phyloP scores from a whole-genome alignment of 1,140 invertebrate species.

The Cydia amplana region DNA sequence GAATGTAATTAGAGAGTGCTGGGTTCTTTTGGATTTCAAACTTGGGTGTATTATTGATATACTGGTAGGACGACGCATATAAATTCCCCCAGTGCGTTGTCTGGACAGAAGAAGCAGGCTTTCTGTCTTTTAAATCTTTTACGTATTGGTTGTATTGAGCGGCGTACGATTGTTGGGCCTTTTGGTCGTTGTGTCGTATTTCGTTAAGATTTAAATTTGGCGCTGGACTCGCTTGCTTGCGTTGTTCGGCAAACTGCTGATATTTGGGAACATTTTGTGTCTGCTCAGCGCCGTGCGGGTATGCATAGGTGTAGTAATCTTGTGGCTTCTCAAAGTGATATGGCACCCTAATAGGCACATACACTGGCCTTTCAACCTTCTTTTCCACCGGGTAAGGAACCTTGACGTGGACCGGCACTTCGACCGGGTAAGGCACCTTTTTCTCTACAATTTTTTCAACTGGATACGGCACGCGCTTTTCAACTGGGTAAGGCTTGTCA shows the following conservation, averaged over 20 bases:
- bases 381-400: slow-evolving; percentile 79
- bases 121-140: slow-evolving; percentile 38
- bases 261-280: slow-evolving; percentile 47
- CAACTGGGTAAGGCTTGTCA: slow-evolving; percentile 76
- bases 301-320: slow-evolving; percentile 35
- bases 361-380: slow-evolving; percentile 68
- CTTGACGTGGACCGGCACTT: slow-evolving; percentile 79
- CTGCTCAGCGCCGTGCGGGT: slow-evolving; percentile 34
- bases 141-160: slow-evolving; percentile 23
- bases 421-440: slow-evolving; percentile 79
- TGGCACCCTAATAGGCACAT: slow-evolving; percentile 49
- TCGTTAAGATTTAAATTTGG: slow-evolving; percentile 32
- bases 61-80: slow-evolving; percentile 62
- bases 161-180: not conserved
- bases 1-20: slow-evolving; percentile 38
- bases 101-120: slow-evolving; percentile 38
- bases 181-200: not conserved
- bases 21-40: slow-evolving; percentile 35
- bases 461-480: slow-evolving; percentile 75
- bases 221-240: slow-evolving; percentile 33
- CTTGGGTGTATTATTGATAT: slow-evolving; percentile 49
- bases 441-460: slow-evolving; percentile 74
- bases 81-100: slow-evolving; percentile 61
- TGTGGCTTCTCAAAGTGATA: slow-evolving; percentile 54
- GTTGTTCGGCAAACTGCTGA: slow-evolving; percentile 42